Conservation (phyloP, 2,113 vertebrate genomes). For the Excalfactoria chinensis region DNA sequence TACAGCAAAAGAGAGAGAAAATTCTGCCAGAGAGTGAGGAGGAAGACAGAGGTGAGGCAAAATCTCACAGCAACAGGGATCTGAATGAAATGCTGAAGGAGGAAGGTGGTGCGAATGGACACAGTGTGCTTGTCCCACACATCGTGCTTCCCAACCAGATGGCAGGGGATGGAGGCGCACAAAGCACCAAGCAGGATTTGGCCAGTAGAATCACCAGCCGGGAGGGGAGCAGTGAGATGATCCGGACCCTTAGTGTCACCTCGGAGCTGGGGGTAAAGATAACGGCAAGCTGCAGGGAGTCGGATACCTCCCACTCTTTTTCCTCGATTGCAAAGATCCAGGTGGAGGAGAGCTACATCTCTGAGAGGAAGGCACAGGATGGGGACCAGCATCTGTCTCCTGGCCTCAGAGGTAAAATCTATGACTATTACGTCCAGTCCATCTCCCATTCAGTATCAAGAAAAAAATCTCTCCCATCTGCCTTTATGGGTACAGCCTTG, state of each 20-base stretch:
- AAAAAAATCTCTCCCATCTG: not conserved
- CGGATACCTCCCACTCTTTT: conserved; percentile 81
- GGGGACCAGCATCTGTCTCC: not conserved
- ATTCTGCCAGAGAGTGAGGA: not conserved
- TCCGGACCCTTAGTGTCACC: conserved; percentile 74
- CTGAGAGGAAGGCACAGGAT: conserved; percentile 29
- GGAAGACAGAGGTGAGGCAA: not conserved
- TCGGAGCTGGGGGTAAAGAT: conserved; percentile 80
- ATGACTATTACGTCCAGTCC: conserved; percentile 86
- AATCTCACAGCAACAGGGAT: not conserved
- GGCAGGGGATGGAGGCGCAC: accelerated
- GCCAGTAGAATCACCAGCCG: not conserved
- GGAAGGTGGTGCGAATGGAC: accelerated
- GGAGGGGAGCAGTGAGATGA: not conserved
- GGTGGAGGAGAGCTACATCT: conserved; percentile 83
- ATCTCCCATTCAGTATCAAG: conserved; percentile 76
- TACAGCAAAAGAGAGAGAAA: accelerated
- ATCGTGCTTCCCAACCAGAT: accelerated
- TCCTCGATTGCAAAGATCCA: conserved; percentile 84
- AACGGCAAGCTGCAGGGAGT: conserved; percentile 42
- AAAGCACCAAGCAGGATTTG: not conserved
- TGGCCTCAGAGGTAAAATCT: conserved; percentile 84
- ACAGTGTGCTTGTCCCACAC: accelerated
- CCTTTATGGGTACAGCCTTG: not conserved
- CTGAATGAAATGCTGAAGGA: accelerated